A percentile compares a stretch with the other conserved stretches of the same genome.
Conservation (phyloP, 2,797 vertebrate genomes). For the Salarias fasciatus region DNA sequence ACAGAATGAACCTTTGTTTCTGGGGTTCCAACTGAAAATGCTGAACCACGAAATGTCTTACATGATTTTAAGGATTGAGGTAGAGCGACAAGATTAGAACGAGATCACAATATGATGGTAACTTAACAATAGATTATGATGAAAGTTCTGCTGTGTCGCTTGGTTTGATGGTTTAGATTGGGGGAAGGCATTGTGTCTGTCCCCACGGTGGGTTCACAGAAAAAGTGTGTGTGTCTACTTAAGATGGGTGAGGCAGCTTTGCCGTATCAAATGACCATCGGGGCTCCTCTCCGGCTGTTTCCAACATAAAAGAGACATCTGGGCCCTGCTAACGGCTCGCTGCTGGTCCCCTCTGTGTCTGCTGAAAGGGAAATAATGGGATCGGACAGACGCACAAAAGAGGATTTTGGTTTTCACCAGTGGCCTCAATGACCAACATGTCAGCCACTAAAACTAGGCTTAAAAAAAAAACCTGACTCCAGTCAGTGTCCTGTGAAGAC, state of each 20-base stretch:
- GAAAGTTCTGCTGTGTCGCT: too few species aligned
- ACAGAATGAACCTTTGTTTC: constrained; percentile 8
- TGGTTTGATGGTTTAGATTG: too few species aligned
- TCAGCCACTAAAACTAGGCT: constrained; percentile 26
- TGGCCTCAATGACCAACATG: constrained; percentile 30
- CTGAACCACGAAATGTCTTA: too few species aligned
- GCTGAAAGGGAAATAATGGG: constrained; percentile 37
- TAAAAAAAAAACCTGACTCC: constrained; percentile 15
- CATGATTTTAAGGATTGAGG: too few species aligned
- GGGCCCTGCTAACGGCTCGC: constrained; percentile 18
- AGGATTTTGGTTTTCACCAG: constrained; percentile 33
- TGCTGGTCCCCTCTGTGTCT: neutral
- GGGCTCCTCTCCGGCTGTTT: constrained; percentile 43
- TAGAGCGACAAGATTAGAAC: too few species aligned
- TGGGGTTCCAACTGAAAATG: neutral
- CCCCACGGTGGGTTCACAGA: too few species aligned
- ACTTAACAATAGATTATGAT: too few species aligned
- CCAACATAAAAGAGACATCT: constrained; percentile 65
- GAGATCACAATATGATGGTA: too few species aligned
- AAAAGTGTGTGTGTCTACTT: constrained; percentile 5
- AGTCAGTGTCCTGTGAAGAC: constrained; percentile 10
- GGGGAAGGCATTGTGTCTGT: neutral
- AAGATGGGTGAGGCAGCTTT: constrained; percentile 44
- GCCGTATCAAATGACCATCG: constrained; percentile 62
- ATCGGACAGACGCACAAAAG: constrained; percentile 55